Evolutionary conservation across 1,140 invertebrate genomes (phyloP).

Genomic region (Diprion similis): DNA sequence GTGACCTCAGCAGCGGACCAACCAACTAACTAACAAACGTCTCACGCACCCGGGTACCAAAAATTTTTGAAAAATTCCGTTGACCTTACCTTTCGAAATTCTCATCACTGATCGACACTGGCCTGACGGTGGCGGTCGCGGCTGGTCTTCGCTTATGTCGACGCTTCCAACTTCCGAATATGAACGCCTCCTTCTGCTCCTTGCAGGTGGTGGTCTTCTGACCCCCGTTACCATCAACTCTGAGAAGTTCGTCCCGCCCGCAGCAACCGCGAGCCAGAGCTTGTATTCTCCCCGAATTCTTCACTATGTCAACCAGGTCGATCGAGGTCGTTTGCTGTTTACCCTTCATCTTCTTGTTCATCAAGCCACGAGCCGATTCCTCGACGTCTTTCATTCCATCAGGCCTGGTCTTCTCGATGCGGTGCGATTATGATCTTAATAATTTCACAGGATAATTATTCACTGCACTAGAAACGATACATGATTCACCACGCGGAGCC

Average conservation of each 20-base stretch:
- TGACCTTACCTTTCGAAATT: constrained; percentile 3
- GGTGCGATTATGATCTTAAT: no score
- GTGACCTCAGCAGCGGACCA: not conserved
- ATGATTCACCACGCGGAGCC: no score
- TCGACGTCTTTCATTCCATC: not conserved
- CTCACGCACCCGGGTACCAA: not conserved
- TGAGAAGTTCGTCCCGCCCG: not conserved
- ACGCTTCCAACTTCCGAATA: constrained; percentile 45
- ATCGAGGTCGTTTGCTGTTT: constrained; percentile 3
- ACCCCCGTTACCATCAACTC: not conserved
- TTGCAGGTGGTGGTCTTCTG: not conserved
- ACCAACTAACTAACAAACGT: not conserved
- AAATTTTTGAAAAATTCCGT: constrained; percentile 22
- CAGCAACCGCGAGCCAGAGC: not conserved
- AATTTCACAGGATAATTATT: no score
- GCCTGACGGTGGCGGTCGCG: constrained; percentile 7
- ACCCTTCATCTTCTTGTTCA: not conserved
- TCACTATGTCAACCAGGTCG: constrained; percentile 8
- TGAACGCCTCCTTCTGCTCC: constrained; percentile 33
- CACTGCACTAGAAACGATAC: no score
- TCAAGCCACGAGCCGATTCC: not conserved
- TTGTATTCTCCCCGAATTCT: constrained; percentile 5
- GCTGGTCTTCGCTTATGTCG: constrained; percentile 25
- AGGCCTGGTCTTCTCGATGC: no score
- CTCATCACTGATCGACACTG: constrained; percentile 3